A percentile compares a stretch with the other conserved stretches of the same genome.
These are phyloP conservation scores for Channa maculata DNA, from an alignment of 2,113 vertebrate genomes.

Conservation along the genomic window DNA sequence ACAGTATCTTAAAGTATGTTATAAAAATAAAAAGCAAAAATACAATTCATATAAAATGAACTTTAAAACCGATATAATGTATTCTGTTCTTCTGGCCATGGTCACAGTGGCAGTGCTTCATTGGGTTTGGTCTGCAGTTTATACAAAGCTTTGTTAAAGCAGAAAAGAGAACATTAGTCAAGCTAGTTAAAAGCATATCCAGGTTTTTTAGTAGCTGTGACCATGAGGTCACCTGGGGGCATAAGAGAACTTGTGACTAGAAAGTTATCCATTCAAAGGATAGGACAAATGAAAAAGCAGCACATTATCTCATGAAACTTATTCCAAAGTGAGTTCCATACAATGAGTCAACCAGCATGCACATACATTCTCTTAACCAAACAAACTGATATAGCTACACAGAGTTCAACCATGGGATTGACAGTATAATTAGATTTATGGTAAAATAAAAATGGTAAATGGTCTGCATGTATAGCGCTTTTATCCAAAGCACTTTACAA, in stretches of 20 bases:
- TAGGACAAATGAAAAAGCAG: no score
- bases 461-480: no score
- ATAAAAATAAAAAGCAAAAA: constrained; percentile 19
- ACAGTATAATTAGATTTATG: background rate
- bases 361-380: background rate
- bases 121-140: constrained; percentile 36
- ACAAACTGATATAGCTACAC: background rate
- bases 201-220: constrained; percentile 12
- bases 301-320: no score
- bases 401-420: no score
- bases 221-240: background rate
- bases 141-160: constrained; percentile 33
- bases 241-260: no score
- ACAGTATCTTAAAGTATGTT: constrained; percentile 1
- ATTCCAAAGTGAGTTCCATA: no score
- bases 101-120: constrained; percentile 31
- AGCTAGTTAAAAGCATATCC: constrained; percentile 15
- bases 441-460: background rate
- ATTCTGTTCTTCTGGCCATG: constrained; percentile 11
- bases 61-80: constrained; percentile 27
- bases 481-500: no score
- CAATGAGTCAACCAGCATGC: background rate
- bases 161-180: constrained; percentile 15
- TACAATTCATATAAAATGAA: background rate
- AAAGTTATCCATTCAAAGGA: no score